Base-by-base conservation (phyloP, 1,140 invertebrate species). In the Asbolus verrucosus region DNA sequence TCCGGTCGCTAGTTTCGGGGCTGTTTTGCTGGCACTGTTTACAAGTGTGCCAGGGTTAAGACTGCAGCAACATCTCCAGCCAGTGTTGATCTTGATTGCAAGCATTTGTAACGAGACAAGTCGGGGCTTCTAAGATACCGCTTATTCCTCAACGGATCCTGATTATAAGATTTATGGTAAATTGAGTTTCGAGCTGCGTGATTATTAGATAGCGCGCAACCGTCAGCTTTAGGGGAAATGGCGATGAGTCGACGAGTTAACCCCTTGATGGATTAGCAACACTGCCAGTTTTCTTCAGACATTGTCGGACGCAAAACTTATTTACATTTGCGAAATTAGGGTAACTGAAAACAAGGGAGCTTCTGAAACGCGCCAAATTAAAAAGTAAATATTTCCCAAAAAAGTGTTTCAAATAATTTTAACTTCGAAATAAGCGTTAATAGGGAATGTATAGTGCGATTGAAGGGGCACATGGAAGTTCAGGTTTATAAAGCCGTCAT, bases 71-170 rank as follows among this genome's bases (percentile, higher is more conserved):
- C 31, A n/a, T 43, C 30, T 61, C 68, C 61, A 41, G 30, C 69
- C 43, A 66, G 30, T 70, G 68, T 73, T 73, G 68, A 73, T 73
- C 68, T 46, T 65, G 68, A 70, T 73, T 73, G 63, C 67, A 60
- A 60, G 38, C 31, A 70, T 65, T 62, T 63, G 43, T 61, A 71
- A 41, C 62, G 19, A 65, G 60, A 62, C 39, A 36, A 39, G 50
- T 67, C 33, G 33, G 11, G 6, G 21, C 14, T 24, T 63, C 19
- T 39, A 54, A 30, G 21, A 54, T 54, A 63, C 36, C 61, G 33
- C 61, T 19, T 19, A 63, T 62, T 33, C 15, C 60, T 62, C 60
- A 62, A 38, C 61, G 33, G 18, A 24, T 39, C 36, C 61, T 63
- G 61, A 63, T 63, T 63, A 63, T 39, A 63, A 63, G 61, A 63